Evolutionary conservation across 2,888 invertebrate genomes (phyloP).

Genomic region (Drosophila mimica): DNA sequence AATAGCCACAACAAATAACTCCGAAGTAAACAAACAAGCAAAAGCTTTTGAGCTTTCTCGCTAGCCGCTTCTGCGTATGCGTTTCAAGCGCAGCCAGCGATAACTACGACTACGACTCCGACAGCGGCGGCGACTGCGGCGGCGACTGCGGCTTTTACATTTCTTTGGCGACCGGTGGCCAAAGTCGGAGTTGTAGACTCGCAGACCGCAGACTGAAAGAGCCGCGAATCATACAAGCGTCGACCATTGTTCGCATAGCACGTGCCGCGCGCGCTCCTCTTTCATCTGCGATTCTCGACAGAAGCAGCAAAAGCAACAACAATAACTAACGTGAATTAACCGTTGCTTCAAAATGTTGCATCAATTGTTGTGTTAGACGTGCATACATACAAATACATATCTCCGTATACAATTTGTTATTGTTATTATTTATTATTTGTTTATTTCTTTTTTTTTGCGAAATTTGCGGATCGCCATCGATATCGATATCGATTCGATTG

Average conservation of each 20-base stretch:
- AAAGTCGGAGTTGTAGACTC: constrained; percentile 35
- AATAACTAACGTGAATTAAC: constrained; percentile 28
- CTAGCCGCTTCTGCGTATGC: constrained; percentile 22
- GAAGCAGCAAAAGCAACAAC: constrained; percentile 2
- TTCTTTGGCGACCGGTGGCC: constrained; percentile 69
- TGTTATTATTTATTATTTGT: constrained; percentile 8
- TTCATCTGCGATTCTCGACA: constrained; percentile 27
- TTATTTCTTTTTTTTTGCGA: neutral
- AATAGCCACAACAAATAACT: constrained; percentile 11
- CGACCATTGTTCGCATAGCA: constrained; percentile 84
- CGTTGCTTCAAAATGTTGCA: constrained; percentile 38
- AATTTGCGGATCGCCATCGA: constrained; percentile 10
- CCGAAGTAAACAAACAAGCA: constrained; percentile 39
- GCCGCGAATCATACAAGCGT: constrained; percentile 78
- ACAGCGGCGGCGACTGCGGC: neutral
- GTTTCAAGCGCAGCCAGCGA: constrained; percentile 23
- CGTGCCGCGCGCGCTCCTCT: constrained; percentile 71
- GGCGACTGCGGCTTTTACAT: constrained; percentile 59
- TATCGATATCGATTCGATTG: constrained; percentile 11
- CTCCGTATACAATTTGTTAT: constrained; percentile 1
- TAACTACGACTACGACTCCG: neutral
- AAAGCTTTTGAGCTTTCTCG: constrained; percentile 63
- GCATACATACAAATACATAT: neutral
- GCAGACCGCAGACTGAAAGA: constrained; percentile 33
- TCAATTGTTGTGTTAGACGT: constrained; percentile 26